Conservation (phyloP, 2,113 vertebrate species). For the Eira barbara region DNA sequence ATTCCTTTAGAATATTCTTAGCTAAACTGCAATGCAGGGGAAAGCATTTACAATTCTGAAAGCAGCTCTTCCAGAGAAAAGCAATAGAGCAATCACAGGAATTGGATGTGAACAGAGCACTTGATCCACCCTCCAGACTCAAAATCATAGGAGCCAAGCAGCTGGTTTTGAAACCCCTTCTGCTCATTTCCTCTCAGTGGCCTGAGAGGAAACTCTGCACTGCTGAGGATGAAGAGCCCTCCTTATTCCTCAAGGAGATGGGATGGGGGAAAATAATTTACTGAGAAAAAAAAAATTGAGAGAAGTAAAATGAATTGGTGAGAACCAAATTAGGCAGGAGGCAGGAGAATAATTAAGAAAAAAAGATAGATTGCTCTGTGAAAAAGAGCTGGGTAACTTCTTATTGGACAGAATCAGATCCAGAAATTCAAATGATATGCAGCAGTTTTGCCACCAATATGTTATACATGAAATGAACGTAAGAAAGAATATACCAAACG, state of each 20-base stretch:
- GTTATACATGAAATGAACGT: conserved; percentile 24
- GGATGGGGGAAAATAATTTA: neutral
- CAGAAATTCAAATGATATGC: conserved; percentile 31
- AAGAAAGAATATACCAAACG: conserved; percentile 27
- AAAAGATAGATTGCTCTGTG: neutral
- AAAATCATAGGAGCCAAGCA: neutral
- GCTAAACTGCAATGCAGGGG: conserved; percentile 24
- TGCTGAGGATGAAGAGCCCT: neutral
- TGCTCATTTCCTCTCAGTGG: neutral
- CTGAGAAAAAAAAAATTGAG: neutral
- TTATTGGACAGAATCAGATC: neutral
- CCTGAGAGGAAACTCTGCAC: neutral
- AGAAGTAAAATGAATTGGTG: neutral
- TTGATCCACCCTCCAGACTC: neutral
- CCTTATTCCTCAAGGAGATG: neutral
- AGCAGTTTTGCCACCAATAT: conserved; percentile 1
- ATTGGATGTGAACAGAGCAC: neutral
- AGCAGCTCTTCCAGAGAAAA: conserved; percentile 31
- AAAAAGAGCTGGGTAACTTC: conserved; percentile 26
- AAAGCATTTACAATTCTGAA: conserved; percentile 13
- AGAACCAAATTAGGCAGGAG: neutral
- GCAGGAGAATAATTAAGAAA: neutral
- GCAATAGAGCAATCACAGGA: conserved; percentile 8
- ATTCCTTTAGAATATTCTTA: conserved; percentile 13
- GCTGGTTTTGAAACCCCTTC: neutral